Conservation (phyloP, 2,113 vertebrate genomes). For the Eupsittula cactorum region DNA sequence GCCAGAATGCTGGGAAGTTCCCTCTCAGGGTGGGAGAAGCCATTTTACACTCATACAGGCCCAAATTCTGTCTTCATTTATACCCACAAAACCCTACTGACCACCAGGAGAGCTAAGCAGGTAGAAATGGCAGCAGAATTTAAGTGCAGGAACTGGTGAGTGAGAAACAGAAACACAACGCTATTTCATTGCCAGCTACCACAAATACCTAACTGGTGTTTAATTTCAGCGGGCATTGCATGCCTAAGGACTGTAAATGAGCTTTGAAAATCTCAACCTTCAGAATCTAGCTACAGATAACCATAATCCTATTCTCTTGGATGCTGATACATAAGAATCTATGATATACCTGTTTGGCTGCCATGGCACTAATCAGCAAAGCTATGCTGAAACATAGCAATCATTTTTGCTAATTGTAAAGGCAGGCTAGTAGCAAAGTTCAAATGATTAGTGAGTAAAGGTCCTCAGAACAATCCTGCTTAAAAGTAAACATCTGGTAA, state of each 20-base stretch:
- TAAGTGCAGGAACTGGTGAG: background rate
- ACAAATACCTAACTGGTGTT: background rate
- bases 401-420: constrained; percentile 57
- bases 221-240: background rate
- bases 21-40: background rate
- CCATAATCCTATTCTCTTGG: constrained; percentile 39
- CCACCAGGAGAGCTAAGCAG: background rate
- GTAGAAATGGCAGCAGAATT: constrained; percentile 45
- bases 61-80: constrained; percentile 41
- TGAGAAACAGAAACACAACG: background rate
- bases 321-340: constrained; percentile 45
- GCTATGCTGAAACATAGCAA: constrained; percentile 49
- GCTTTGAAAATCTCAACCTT: background rate
- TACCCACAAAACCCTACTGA: background rate
- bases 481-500: background rate
- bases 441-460: constrained; percentile 31
- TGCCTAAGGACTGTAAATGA: background rate
- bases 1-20: background rate
- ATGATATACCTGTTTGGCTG: constrained; percentile 47
- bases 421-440: constrained; percentile 65
- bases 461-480: constrained; percentile 48
- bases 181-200: background rate
- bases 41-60: background rate
- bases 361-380: constrained; percentile 55
- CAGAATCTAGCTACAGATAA: constrained; percentile 39